Evolutionary conservation across 2,113 vertebrate genomes (phyloP).

Genomic region (Chloropsis cyanopogon): DNA sequence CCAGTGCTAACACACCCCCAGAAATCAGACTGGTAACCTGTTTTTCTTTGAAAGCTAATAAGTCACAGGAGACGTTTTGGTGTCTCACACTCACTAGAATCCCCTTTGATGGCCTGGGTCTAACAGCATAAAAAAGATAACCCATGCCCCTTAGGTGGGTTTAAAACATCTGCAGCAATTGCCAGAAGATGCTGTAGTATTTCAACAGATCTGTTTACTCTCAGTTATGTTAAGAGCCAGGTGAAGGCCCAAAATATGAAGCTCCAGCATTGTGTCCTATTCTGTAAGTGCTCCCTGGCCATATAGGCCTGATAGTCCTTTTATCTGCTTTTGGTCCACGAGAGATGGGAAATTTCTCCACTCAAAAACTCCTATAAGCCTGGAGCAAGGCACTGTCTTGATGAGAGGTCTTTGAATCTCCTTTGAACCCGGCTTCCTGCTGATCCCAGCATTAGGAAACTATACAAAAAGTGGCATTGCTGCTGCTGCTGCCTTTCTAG

Average conservation of each 20-base stretch:
- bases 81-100: background rate
- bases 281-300: background rate
- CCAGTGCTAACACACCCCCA: background rate
- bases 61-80: background rate
- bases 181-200: background rate
- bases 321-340: background rate
- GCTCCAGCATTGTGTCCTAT: background rate
- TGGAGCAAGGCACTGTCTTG: background rate
- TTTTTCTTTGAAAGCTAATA: background rate
- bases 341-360: background rate
- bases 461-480: background rate
- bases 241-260: background rate
- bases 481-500: background rate
- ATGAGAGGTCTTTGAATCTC: background rate
- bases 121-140: background rate
- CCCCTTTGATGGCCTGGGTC: background rate
- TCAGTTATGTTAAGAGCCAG: background rate
- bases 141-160: background rate
- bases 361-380: background rate
- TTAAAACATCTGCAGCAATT: background rate
- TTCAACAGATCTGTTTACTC: background rate
- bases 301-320: background rate
- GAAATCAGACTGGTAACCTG: background rate
- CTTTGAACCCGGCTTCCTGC: background rate
- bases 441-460: background rate